phyloP scores from a whole-genome alignment of 2,888 invertebrate genomes.

The Hemicrepidius hirtus region DNA sequence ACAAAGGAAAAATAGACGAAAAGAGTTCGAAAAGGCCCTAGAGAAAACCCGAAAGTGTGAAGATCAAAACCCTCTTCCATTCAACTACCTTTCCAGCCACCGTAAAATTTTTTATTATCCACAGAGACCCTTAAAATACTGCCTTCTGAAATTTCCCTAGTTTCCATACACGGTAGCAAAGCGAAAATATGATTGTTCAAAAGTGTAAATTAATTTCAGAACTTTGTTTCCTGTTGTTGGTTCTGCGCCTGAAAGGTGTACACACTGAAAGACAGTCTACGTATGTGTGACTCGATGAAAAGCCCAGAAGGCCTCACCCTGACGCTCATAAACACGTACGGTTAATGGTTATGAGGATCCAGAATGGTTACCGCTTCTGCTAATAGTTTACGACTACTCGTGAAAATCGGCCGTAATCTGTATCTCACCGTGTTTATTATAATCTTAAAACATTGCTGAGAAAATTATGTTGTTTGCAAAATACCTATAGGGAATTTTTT shows the following conservation, averaged over 20 bases:
- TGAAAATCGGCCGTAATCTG: slow-evolving; percentile 13
- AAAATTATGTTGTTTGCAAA: neutral
- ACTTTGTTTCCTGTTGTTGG: neutral
- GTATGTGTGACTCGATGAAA: slow-evolving; percentile 19
- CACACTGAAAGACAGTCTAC: neutral
- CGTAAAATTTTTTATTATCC: slow-evolving; percentile 12
- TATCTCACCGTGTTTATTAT: neutral
- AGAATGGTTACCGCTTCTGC: slow-evolving; percentile 21
- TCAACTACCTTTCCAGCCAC: slow-evolving; percentile 16
- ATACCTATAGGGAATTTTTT: too few species aligned
- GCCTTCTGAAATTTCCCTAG: neutral
- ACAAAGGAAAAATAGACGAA: neutral
- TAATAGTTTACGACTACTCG: slow-evolving; percentile 21
- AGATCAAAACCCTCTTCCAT: slow-evolving; percentile 24
- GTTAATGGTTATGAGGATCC: slow-evolving; percentile 24
- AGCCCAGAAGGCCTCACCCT: slow-evolving; percentile 23
- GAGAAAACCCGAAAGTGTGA: slow-evolving; percentile 8
- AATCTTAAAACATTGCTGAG: neutral
- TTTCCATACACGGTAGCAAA: neutral
- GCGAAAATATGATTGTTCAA: neutral
- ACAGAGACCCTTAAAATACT: neutral
- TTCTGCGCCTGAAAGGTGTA: slow-evolving; percentile 11
- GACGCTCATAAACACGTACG: slow-evolving; percentile 21
- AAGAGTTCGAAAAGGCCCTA: slow-evolving; percentile 5
- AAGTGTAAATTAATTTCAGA: neutral